A percentile compares a stretch with the other conserved stretches of the same genome.
These are phyloP conservation scores for Psophia crepitans DNA, from an alignment of 2,113 vertebrate species.

Conservation along the genomic window DNA sequence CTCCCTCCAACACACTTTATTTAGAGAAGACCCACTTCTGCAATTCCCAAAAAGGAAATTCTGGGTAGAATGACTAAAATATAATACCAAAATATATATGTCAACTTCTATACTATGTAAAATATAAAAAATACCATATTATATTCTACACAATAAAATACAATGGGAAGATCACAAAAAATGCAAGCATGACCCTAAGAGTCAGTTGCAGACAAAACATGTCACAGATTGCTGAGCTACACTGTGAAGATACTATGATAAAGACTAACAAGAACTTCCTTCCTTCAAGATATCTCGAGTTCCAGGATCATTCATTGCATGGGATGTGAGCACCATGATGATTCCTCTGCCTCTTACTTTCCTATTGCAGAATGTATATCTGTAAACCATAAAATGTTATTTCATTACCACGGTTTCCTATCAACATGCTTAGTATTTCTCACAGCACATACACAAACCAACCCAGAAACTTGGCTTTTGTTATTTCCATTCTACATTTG, in stretches of 20 bases:
- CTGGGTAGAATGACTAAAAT: background rate
- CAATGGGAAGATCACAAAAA: background rate
- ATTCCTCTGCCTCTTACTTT: background rate
- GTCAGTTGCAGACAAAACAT: background rate
- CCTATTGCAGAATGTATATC: background rate
- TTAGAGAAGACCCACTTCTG: background rate
- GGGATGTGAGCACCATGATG: background rate
- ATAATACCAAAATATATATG: background rate
- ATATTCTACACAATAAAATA: background rate
- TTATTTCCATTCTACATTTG: background rate
- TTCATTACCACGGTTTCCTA: background rate
- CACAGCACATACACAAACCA: background rate
- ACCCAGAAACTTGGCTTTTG: background rate
- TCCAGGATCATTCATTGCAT: background rate
- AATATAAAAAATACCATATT: background rate
- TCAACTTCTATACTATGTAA: background rate
- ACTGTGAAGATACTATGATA: background rate
- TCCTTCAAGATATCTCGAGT: background rate
- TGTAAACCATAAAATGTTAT: background rate
- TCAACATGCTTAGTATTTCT: background rate
- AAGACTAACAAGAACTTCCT: background rate
- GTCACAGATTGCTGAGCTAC: background rate
- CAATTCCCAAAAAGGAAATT: background rate
- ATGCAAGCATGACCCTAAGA: background rate
- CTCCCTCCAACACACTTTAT: background rate